A percentile compares a stretch with the other conserved stretches of the same genome.
Conservation (phyloP, 1,140 invertebrate genomes). For the Coptotermes formosanus region DNA sequence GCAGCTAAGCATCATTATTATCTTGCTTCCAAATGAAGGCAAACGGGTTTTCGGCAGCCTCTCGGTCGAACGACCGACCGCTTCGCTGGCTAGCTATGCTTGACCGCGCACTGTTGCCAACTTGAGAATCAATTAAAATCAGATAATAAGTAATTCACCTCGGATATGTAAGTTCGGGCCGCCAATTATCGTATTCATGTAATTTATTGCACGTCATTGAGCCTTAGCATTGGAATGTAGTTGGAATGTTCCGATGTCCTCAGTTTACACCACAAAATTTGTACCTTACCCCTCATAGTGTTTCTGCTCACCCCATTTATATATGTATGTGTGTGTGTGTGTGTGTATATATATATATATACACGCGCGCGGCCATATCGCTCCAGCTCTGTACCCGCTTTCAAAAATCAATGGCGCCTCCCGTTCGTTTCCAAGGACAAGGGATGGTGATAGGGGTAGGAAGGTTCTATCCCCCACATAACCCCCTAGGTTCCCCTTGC, state of each 20-base stretch:
- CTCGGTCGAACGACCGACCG: neutral
- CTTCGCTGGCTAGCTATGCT: slow-evolving; percentile 19
- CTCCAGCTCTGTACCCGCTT: slow-evolving; percentile 24
- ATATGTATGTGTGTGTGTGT: too few species aligned
- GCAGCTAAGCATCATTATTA: slow-evolving; percentile 15
- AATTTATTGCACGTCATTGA: neutral
- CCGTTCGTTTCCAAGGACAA: slow-evolving; percentile 23
- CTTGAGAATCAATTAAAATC: neutral
- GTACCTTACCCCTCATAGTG: neutral
- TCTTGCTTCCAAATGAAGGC: slow-evolving; percentile 12
- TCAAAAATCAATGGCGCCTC: slow-evolving; percentile 39
- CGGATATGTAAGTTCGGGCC: too few species aligned
- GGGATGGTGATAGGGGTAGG: neutral
- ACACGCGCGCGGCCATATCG: neutral
- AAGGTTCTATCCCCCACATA: neutral
- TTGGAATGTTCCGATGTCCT: neutral
- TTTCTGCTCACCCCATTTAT: neutral
- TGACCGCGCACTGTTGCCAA: slow-evolving; percentile 19
- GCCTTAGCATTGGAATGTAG: neutral
- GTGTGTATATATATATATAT: neutral
- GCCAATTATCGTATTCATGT: too few species aligned
- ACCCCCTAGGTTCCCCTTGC: slow-evolving; percentile 28
- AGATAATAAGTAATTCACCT: too few species aligned
- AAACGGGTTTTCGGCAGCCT: slow-evolving; percentile 31
- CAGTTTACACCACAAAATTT: neutral